phyloP scores from a whole-genome alignment of 2,888 invertebrate species.

The Eupithecia pulchellata region DNA sequence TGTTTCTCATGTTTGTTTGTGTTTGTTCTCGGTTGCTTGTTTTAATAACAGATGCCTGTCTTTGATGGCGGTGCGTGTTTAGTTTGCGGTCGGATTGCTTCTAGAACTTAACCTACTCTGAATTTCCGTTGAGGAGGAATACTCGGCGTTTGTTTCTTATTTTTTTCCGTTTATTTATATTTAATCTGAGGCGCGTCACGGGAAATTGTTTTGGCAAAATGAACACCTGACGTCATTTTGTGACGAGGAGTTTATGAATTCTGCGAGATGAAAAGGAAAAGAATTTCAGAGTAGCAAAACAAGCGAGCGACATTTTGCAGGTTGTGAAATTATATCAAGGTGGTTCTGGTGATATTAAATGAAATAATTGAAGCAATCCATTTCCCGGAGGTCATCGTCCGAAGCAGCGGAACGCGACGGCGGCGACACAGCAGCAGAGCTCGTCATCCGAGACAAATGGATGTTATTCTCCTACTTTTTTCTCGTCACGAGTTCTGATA shows the following conservation, averaged over 20 bases:
- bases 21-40: conserved; percentile 80
- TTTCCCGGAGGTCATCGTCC: conserved; percentile 72
- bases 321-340: background rate
- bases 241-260: conserved; percentile 19
- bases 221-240: conserved; percentile 13
- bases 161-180: conserved; percentile 29
- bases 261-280: conserved; percentile 10
- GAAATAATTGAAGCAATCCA: conserved; percentile 57
- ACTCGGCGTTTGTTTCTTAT: conserved; percentile 21
- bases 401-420: conserved; percentile 65
- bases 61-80: conserved; percentile 78
- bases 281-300: conserved; percentile 12
- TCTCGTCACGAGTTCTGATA: conserved; percentile 61
- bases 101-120: conserved; percentile 59
- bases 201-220: conserved; percentile 16
- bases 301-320: conserved; percentile 11
- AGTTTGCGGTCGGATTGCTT: conserved; percentile 70
- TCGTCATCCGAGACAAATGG: conserved; percentile 76
- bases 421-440: conserved; percentile 55
- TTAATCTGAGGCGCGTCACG: conserved; percentile 23
- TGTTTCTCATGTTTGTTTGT: conserved; percentile 81
- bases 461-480: conserved; percentile 62
- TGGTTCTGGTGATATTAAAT: conserved; percentile 37
- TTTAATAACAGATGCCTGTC: conserved; percentile 83
- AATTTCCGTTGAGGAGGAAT: conserved; percentile 49